Percentiles rank a stretch among this genome's conserved stretches.
These are phyloP conservation scores for Okapia johnstoni DNA, from an alignment of 2,113 vertebrate genomes.

Conservation along the genomic window DNA sequence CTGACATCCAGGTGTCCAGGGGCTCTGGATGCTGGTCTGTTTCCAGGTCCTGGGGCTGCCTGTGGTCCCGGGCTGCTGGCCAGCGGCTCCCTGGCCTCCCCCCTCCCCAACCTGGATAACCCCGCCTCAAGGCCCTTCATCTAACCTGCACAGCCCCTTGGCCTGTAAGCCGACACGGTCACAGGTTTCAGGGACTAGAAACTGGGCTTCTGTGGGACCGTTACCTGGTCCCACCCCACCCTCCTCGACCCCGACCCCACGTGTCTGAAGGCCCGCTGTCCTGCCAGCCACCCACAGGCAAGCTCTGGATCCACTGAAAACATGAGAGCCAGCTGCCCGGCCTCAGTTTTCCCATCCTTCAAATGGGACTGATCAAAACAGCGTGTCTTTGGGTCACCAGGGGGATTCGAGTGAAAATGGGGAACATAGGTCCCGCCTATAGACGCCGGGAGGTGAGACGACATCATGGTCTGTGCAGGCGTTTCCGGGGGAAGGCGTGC, in stretches of 20 bases:
- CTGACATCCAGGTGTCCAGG: neutral
- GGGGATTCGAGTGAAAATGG: neutral
- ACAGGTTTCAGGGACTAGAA: neutral
- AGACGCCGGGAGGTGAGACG: neutral
- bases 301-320: neutral
- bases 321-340: neutral
- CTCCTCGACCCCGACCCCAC: neutral
- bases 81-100: neutral
- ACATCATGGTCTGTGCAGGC: too few species aligned
- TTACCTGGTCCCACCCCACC: fast-evolving
- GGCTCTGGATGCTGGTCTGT: neutral
- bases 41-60: neutral
- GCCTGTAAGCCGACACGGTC: neutral
- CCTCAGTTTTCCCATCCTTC: neutral
- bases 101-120: neutral
- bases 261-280: neutral
- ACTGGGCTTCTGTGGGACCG: neutral
- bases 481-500: neutral
- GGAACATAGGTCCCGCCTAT: fast-evolving
- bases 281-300: neutral
- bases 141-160: neutral
- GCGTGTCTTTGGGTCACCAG: neutral
- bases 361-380: neutral
- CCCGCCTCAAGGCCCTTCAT: too few species aligned
- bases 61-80: fast-evolving